These are phyloP conservation scores for Marmota flaviventris DNA, from an alignment of 2,113 vertebrate genomes.

Conservation along the genomic window DNA sequence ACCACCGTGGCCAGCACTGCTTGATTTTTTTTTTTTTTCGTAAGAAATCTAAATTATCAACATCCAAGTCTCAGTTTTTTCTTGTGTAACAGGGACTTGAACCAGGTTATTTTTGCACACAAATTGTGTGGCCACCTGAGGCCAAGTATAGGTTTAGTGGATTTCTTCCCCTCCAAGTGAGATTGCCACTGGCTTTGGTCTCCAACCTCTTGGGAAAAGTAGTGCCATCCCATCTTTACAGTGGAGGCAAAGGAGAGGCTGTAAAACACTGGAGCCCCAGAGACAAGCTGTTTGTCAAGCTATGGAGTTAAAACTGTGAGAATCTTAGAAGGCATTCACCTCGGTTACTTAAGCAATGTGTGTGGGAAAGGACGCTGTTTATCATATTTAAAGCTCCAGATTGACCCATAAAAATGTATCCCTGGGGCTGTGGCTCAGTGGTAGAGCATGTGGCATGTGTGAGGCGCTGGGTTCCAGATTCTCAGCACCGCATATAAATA, in stretches of 20 bases:
- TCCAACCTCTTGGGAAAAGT: background rate
- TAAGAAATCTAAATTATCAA: background rate
- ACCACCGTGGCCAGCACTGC: too few relatives aligned
- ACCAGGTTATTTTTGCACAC: background rate
- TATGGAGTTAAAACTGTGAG: background rate
- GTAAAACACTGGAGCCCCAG: too few relatives aligned
- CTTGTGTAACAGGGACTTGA: background rate
- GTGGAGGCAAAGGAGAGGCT: too few relatives aligned
- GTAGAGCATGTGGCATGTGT: too few relatives aligned
- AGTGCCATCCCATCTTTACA: background rate
- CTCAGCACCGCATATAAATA: too few relatives aligned
- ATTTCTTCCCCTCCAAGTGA: background rate
- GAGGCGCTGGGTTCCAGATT: too few relatives aligned
- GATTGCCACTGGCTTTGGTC: background rate
- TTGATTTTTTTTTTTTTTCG: too few relatives aligned
- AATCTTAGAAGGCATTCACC: background rate
- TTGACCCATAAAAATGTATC: background rate
- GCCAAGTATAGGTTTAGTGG: background rate
- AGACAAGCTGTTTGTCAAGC: background rate
- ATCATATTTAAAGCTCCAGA: conserved; percentile 28
- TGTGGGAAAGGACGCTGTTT: background rate
- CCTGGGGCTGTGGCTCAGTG: too few relatives aligned
- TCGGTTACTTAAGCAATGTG: background rate
- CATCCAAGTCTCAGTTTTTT: background rate
- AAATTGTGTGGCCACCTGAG: background rate